phyloP scores from a whole-genome alignment of 2,888 invertebrate species.

The Tubulanus polymorphus region DNA sequence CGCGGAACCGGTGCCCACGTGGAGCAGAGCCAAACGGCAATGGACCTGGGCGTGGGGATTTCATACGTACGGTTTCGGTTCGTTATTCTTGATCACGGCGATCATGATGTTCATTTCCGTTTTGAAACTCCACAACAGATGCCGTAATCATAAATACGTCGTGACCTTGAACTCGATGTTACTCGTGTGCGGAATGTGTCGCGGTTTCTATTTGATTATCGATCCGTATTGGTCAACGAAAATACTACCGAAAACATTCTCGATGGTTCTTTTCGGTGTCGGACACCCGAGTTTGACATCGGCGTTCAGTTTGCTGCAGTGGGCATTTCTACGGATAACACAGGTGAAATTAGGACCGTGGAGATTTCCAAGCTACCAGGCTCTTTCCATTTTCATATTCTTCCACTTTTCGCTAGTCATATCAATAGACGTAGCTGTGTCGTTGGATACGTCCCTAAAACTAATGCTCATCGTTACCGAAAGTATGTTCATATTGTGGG shows the following conservation, averaged over 20 bases:
- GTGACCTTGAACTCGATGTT: constrained; percentile 60
- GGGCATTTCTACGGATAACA: constrained; percentile 60
- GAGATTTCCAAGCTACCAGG: constrained; percentile 43
- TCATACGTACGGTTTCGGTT: constrained; percentile 60
- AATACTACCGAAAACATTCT: constrained; percentile 57
- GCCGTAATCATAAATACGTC: constrained; percentile 57
- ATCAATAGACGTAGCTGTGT: constrained; percentile 57
- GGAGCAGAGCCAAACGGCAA: constrained; percentile 33
- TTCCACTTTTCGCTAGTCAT: constrained; percentile 58
- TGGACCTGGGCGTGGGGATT: constrained; percentile 58
- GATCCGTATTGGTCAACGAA: constrained; percentile 60
- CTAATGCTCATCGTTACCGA: constrained; percentile 52
- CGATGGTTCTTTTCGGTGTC: constrained; percentile 59
- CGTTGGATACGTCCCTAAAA: constrained; percentile 39
- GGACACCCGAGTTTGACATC: constrained; percentile 61
- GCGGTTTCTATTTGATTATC: constrained; percentile 58
- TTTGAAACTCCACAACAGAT: constrained; percentile 57
- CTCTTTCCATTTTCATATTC: constrained; percentile 57
- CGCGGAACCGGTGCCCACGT: constrained; percentile 42
- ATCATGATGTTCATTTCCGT: constrained; percentile 60
- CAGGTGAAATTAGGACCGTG: constrained; percentile 58
- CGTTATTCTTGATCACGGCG: constrained; percentile 59
- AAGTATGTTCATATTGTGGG: constrained; percentile 59
- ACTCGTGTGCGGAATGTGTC: constrained; percentile 57
- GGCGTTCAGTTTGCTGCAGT: constrained; percentile 60